These are phyloP conservation scores for Drosophila longiperda DNA, from an alignment of 2,888 invertebrate genomes.

Conservation along the genomic window DNA sequence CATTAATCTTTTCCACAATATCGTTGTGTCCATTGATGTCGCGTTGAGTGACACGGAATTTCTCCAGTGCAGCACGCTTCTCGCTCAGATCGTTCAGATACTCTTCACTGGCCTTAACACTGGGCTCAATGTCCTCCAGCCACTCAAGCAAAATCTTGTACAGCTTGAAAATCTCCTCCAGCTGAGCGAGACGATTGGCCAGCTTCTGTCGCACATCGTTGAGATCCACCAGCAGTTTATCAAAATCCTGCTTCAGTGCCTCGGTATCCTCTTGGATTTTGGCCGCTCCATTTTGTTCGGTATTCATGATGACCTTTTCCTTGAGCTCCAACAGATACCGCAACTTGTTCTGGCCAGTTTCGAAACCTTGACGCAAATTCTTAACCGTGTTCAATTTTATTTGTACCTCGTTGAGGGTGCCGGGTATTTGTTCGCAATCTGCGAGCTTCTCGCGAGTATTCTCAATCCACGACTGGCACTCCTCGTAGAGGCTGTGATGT, in stretches of 20 bases:
- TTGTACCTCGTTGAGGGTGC: slow-evolving; percentile 93
- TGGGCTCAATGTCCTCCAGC: slow-evolving; percentile 94
- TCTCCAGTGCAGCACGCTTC: slow-evolving; percentile 95
- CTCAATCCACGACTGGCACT: slow-evolving; percentile 97
- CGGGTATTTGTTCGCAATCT: slow-evolving; percentile 92
- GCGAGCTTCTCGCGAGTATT: slow-evolving; percentile 94
- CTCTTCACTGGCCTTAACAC: slow-evolving; percentile 90
- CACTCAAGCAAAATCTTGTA: slow-evolving; percentile 93
- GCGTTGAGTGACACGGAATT: slow-evolving; percentile 92
- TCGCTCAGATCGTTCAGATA: slow-evolving; percentile 94
- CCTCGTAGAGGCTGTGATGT: slow-evolving; percentile 95
- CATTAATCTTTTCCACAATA: slow-evolving; percentile 90
- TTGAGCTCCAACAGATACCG: slow-evolving; percentile 95
- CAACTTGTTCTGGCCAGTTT: slow-evolving; percentile 95
- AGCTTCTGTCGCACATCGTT: slow-evolving; percentile 92
- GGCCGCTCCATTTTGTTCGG: slow-evolving; percentile 93
- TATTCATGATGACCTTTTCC: slow-evolving; percentile 96
- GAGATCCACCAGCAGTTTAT: slow-evolving; percentile 92
- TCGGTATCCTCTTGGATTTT: slow-evolving; percentile 97
- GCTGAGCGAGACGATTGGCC: slow-evolving; percentile 90
- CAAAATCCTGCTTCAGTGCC: slow-evolving; percentile 94
- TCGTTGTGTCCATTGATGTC: slow-evolving; percentile 93
- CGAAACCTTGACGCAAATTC: slow-evolving; percentile 94
- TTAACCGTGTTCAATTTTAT: slow-evolving; percentile 94
- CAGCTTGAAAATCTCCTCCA: slow-evolving; percentile 94